Conservation (phyloP, 2,113 vertebrate genomes). For the Petaurus breviceps region DNA sequence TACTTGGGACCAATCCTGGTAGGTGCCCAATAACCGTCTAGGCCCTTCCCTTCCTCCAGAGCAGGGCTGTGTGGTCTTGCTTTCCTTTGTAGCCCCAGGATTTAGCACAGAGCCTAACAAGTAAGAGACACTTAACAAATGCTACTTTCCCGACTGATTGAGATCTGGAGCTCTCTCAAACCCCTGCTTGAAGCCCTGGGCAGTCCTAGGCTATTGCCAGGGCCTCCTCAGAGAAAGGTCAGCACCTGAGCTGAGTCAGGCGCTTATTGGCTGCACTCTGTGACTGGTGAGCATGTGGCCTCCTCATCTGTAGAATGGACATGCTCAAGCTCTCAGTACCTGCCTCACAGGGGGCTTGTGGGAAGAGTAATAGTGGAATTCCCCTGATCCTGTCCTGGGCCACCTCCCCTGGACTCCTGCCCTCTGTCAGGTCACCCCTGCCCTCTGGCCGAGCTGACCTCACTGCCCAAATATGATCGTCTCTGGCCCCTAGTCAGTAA, state of each 20-base stretch:
- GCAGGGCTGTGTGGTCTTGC: not conserved
- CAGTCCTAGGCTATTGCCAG: not conserved
- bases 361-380: not conserved
- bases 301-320: not conserved
- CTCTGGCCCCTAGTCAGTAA: not conserved
- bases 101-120: not conserved
- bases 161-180: accelerated
- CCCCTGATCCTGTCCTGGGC: no score
- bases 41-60: not conserved
- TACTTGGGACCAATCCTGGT: not conserved
- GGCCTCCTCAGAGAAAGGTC: not conserved
- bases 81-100: not conserved
- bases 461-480: not conserved
- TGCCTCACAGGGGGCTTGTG: not conserved
- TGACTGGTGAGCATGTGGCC: not conserved
- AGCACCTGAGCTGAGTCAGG: no score
- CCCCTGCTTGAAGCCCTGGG: not conserved
- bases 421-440: no score
- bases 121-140: not conserved
- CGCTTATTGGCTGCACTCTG: no score
- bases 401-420: no score
- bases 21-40: not conserved
- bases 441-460: not conserved
- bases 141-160: not conserved
- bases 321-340: no score